phyloP scores from a whole-genome alignment of 1,140 invertebrate species.

The Daktulosphaira vitifoliae region DNA sequence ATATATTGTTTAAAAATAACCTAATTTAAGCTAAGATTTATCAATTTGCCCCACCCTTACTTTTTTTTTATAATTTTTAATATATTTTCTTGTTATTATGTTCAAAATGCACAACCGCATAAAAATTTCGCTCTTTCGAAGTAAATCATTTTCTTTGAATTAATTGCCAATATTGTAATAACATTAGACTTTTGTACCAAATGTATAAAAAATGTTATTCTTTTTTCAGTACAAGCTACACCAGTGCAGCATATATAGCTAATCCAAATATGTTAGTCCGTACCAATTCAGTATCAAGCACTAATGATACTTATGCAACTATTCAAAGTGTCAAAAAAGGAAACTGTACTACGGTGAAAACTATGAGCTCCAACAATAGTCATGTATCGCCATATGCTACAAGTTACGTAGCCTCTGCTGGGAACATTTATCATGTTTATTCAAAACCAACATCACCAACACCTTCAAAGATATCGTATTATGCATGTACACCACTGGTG shows the following conservation, averaged over 20 bases:
- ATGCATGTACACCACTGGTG: constrained; percentile 44
- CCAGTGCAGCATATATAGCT: constrained; percentile 57
- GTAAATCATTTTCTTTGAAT: too few species aligned
- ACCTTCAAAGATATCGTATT: constrained; percentile 51
- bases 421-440: constrained; percentile 46
- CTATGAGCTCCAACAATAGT: not conserved
- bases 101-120: too few species aligned
- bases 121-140: too few species aligned
- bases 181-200: too few species aligned
- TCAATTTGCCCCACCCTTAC: too few species aligned
- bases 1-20: too few species aligned
- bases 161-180: too few species aligned
- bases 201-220: too few species aligned
- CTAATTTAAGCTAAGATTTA: too few species aligned
- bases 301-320: constrained; percentile 69
- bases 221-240: constrained; percentile 56
- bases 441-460: constrained; percentile 46
- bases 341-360: constrained; percentile 44
- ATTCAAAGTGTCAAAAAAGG: constrained; percentile 66
- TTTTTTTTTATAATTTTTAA: too few species aligned
- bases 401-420: constrained; percentile 45
- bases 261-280: constrained; percentile 50
- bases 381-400: constrained; percentile 49
- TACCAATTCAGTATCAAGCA: constrained; percentile 45
- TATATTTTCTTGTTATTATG: too few species aligned